A percentile compares a stretch with the other conserved stretches of the same genome.
Evolutionary conservation across 1,140 invertebrate genomes (phyloP).

Genomic region (Doryteuthis pealeii): DNA sequence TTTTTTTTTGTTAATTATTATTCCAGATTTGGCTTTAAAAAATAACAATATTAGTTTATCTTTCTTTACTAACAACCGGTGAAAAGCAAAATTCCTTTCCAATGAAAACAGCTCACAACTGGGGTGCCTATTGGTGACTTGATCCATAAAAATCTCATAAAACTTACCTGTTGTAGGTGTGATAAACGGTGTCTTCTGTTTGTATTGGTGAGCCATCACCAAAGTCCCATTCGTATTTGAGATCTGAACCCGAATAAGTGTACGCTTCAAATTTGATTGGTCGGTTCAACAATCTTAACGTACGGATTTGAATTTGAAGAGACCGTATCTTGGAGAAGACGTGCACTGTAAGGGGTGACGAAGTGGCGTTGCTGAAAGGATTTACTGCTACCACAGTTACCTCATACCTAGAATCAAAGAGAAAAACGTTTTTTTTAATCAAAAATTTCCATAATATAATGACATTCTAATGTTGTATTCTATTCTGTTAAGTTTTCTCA

Average conservation of each 20-base stretch:
- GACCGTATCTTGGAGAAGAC: conserved; percentile 23
- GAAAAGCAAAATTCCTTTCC: too few species aligned
- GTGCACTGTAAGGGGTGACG: conserved; percentile 25
- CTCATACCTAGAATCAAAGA: conserved; percentile 17
- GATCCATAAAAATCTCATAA: too few species aligned
- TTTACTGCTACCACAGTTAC: conserved; percentile 34
- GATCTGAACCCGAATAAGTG: conserved; percentile 26
- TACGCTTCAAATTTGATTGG: conserved; percentile 27
- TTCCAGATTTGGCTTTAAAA: too few species aligned
- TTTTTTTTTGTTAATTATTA: too few species aligned
- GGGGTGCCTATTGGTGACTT: too few species aligned
- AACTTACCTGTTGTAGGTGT: conserved; percentile 29
- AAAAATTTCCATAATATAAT: too few species aligned
- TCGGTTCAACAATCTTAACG: conserved; percentile 21
- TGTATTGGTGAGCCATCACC: conserved; percentile 27
- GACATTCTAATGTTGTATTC: too few species aligned
- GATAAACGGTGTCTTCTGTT: conserved; percentile 9
- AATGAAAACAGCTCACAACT: too few species aligned
- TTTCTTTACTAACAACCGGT: too few species aligned
- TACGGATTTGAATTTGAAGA: conserved; percentile 13
- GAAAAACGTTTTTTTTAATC: too few species aligned
- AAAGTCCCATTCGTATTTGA: conserved; percentile 41
- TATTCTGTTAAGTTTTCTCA: too few species aligned
- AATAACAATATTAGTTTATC: too few species aligned
- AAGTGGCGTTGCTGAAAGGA: conserved; percentile 26